Conservation (phyloP, 2,888 invertebrate genomes). For the Drosophila peninsularis region DNA sequence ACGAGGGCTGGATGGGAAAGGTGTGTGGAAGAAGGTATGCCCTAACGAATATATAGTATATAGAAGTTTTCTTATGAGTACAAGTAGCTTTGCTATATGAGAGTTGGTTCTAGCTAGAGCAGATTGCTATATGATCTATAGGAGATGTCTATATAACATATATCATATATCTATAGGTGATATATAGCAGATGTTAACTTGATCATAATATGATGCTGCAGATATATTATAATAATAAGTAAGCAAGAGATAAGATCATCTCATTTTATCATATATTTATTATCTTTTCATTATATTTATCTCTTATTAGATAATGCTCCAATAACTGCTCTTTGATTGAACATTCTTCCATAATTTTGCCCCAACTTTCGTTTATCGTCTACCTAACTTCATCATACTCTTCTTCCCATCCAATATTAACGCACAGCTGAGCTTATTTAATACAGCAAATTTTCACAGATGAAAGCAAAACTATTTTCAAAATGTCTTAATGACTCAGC, state of each 20-base stretch:
- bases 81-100: too few relatives aligned
- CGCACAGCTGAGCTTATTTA: background rate
- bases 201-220: too few relatives aligned
- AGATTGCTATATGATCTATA: too few relatives aligned
- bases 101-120: too few relatives aligned
- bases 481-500: conserved; percentile 14
- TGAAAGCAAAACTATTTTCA: conserved; percentile 13
- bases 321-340: background rate
- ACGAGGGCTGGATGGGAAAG: background rate
- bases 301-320: too few relatives aligned
- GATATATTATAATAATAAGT: too few relatives aligned
- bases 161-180: too few relatives aligned
- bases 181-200: too few relatives aligned
- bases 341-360: background rate
- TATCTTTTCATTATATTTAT: too few relatives aligned
- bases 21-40: background rate
- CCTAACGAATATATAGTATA: background rate
- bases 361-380: background rate
- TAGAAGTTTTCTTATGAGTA: too few relatives aligned
- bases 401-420: background rate
- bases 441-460: background rate
- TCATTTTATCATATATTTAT: too few relatives aligned
- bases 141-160: too few relatives aligned
- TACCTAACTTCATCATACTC: background rate
- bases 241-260: background rate